Evolutionary conservation across 2,113 vertebrate species (phyloP).

Genomic region (Pongo abelii): DNA sequence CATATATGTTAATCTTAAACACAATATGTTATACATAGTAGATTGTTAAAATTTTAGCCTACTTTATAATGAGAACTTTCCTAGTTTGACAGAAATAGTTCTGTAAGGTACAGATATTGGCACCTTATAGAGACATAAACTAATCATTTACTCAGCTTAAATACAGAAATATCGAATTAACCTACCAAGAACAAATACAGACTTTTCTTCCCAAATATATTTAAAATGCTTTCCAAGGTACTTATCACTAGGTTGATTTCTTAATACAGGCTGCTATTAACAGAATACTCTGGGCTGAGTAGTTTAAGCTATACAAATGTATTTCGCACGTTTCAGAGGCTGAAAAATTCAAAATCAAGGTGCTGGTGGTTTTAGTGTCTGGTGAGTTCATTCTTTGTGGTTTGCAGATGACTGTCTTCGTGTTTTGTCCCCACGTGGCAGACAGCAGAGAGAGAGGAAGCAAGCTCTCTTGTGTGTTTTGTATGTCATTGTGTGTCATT

Average conservation of each 20-base stretch:
- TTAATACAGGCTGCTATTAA: background rate
- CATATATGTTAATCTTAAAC: background rate
- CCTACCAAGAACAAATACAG: background rate
- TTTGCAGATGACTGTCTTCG: background rate
- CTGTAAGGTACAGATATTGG: background rate
- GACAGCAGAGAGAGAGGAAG: background rate
- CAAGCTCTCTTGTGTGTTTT: background rate
- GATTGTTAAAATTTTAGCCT: background rate
- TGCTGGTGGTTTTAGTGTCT: rapidly evolving
- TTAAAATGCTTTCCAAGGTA: background rate
- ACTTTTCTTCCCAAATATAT: background rate
- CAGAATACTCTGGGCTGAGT: background rate
- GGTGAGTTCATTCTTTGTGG: background rate
- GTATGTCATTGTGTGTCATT: too few relatives aligned
- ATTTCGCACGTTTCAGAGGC: background rate
- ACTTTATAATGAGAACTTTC: background rate
- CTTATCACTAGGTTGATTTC: background rate
- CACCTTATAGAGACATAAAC: background rate
- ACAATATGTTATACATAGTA: background rate
- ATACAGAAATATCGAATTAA: background rate
- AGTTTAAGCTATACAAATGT: background rate
- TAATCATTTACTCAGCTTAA: background rate
- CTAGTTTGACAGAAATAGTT: background rate
- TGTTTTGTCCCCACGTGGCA: background rate
- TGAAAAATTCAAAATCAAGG: background rate